These are phyloP conservation scores for Hemitrygon akajei DNA, from an alignment of 2,797 vertebrate species.

Conservation along the genomic window DNA sequence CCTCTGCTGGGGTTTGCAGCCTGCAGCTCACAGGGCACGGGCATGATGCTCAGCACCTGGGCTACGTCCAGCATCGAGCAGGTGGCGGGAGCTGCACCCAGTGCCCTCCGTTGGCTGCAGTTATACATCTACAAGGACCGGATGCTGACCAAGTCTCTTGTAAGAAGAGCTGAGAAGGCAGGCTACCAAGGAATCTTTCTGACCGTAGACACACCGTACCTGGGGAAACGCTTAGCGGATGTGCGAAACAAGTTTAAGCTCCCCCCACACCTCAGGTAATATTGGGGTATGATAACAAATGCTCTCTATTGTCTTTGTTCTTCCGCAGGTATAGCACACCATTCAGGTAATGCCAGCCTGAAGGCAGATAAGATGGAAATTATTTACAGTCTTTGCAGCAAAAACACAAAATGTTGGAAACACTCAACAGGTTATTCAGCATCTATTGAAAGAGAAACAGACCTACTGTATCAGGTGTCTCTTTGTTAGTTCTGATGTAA, in stretches of 20 bases:
- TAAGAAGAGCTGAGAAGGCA: constrained; percentile 69
- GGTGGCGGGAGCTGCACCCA: constrained; percentile 65
- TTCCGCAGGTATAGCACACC: neutral
- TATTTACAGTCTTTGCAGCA: too few relatives aligned
- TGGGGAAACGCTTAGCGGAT: constrained; percentile 76
- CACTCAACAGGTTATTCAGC: too few relatives aligned
- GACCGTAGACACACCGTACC: constrained; percentile 84
- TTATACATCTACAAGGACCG: constrained; percentile 89
- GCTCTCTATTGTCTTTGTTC: neutral
- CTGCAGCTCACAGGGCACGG: constrained; percentile 68
- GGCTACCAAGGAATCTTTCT: constrained; percentile 84
- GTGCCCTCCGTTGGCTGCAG: constrained; percentile 73
- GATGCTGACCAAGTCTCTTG: constrained; percentile 70
- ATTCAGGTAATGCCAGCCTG: neutral
- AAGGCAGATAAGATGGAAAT: neutral
- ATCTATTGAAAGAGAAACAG: too few relatives aligned
- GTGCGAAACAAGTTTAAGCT: constrained; percentile 85
- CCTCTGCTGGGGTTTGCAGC: constrained; percentile 53
- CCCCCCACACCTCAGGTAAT: constrained; percentile 82
- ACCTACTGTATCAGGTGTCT: too few relatives aligned
- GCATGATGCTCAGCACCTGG: constrained; percentile 97
- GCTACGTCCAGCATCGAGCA: constrained; percentile 89
- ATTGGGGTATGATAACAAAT: neutral
- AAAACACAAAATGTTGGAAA: too few relatives aligned
- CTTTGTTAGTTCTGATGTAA: too few relatives aligned